Conservation (phyloP, 2,888 invertebrate genomes). For the Coleophora flavipennella region DNA sequence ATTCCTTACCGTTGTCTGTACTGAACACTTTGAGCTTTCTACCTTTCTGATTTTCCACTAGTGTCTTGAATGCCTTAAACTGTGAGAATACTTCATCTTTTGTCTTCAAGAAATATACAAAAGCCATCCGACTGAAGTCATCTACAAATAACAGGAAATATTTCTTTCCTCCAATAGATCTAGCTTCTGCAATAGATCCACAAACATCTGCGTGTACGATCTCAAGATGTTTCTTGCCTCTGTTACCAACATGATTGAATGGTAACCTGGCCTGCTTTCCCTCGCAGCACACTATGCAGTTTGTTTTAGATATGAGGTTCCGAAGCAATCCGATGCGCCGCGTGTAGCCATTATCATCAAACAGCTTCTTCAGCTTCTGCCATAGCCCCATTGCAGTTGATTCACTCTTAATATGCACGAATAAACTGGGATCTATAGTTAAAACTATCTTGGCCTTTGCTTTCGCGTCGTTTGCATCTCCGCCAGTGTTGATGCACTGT, state of each 20-base stretch:
- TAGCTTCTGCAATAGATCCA: conserved; percentile 6
- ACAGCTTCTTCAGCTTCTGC: too few relatives aligned
- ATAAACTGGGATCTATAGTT: too few relatives aligned
- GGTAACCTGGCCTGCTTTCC: conserved; percentile 8
- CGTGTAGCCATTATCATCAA: too few relatives aligned
- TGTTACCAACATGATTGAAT: conserved; percentile 4
- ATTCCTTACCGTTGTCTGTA: neutral
- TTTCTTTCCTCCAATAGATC: conserved; percentile 4
- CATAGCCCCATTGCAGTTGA: too few relatives aligned
- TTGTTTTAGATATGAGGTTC: neutral
- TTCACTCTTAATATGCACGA: too few relatives aligned
- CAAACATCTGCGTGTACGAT: conserved; percentile 1
- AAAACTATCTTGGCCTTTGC: too few relatives aligned
- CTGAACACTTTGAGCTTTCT: neutral
- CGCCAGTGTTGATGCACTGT: too few relatives aligned
- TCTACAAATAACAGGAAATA: conserved; percentile 11
- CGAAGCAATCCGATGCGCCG: too few relatives aligned
- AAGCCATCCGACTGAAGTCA: conserved; percentile 6
- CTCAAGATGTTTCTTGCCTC: conserved; percentile 5
- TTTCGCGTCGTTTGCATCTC: too few relatives aligned
- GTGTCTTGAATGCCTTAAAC: conserved; percentile 4
- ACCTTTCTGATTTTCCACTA: neutral
- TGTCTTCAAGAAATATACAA: conserved; percentile 4
- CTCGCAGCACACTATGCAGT: conserved; percentile 6
- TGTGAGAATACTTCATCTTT: conserved; percentile 5